These are phyloP conservation scores for Nudaria mundana DNA, from an alignment of 2,888 invertebrate genomes.

Conservation along the genomic window DNA sequence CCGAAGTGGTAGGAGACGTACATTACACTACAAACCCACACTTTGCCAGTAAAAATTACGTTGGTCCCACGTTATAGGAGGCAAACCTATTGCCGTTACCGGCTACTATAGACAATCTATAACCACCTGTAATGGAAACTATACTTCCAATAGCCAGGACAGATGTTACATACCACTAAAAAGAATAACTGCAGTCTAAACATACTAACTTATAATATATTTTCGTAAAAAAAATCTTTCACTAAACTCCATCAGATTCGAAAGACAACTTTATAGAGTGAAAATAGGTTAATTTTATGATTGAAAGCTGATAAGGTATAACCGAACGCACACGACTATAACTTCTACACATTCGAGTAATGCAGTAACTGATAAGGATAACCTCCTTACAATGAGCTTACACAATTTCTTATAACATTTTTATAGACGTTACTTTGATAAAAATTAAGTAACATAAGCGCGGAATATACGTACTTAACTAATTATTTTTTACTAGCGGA, in stretches of 20 bases:
- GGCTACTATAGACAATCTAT: too few relatives aligned
- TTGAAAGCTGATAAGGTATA: conserved; percentile 27
- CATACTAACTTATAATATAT: background rate
- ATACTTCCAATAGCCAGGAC: too few relatives aligned
- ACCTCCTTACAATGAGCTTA: conserved; percentile 29
- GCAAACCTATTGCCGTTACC: too few relatives aligned
- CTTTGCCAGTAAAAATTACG: background rate
- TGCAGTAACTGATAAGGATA: conserved; percentile 33
- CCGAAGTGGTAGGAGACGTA: too few relatives aligned
- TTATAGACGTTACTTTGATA: conserved; percentile 4
- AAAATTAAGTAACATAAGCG: conserved; percentile 2
- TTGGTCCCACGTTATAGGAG: background rate
- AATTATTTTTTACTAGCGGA: conserved; percentile 3
- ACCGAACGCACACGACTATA: conserved; percentile 24
- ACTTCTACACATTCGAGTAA: conserved; percentile 24
- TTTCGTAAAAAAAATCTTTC: too few relatives aligned
- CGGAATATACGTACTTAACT: background rate
- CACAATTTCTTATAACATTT: conserved; percentile 12
- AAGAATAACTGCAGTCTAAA: background rate
- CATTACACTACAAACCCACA: too few relatives aligned
- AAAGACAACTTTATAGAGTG: conserved; percentile 13
- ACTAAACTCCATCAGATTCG: too few relatives aligned
- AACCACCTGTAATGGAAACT: too few relatives aligned
- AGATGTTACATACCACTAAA: too few relatives aligned
- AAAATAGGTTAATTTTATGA: conserved; percentile 33